phyloP scores from a whole-genome alignment of 30 jellyfish, hydroid and myxozoan genomes.

The Chrysaora quinquecirrha region DNA sequence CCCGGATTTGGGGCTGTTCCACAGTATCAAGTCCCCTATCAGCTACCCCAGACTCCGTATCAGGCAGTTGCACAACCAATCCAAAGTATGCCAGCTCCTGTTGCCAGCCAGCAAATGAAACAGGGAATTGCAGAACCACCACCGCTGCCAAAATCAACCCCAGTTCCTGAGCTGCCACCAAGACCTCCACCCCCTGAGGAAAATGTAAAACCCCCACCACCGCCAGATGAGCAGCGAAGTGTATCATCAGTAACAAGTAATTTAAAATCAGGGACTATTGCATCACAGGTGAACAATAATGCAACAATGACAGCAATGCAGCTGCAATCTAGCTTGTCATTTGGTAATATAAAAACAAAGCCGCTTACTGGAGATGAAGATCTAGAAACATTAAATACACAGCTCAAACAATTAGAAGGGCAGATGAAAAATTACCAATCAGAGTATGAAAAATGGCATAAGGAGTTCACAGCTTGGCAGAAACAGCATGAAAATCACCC shows the following conservation, averaged over 20 bases:
- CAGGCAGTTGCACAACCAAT: slow-evolving; percentile 14
- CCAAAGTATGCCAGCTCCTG: background rate
- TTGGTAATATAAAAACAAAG: too few species aligned
- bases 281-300: too few species aligned
- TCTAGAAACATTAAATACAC: slow-evolving; percentile 52
- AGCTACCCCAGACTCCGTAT: background rate
- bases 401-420: slow-evolving; percentile 64
- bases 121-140: slow-evolving; percentile 23
- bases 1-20: too few species aligned
- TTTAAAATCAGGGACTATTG: too few species aligned
- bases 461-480: slow-evolving; percentile 84
- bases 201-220: slow-evolving; percentile 20
- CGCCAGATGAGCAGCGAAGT: slow-evolving; percentile 56
- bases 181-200: slow-evolving; percentile 64
- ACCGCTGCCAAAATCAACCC: slow-evolving; percentile 28
- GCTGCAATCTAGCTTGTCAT: too few species aligned
- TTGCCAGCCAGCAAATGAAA: background rate
- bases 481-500: slow-evolving; percentile 95
- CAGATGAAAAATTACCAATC: slow-evolving; percentile 85
- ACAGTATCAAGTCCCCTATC: too few species aligned
- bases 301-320: too few species aligned
- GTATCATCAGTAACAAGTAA: too few species aligned
- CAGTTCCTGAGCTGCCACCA: slow-evolving; percentile 1
- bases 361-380: slow-evolving; percentile 33
- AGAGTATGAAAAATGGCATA: slow-evolving; percentile 91